phyloP scores from a whole-genome alignment of 30 jellyfish, hydroid and myxozoan genomes.

The Pelagia noctiluca region DNA sequence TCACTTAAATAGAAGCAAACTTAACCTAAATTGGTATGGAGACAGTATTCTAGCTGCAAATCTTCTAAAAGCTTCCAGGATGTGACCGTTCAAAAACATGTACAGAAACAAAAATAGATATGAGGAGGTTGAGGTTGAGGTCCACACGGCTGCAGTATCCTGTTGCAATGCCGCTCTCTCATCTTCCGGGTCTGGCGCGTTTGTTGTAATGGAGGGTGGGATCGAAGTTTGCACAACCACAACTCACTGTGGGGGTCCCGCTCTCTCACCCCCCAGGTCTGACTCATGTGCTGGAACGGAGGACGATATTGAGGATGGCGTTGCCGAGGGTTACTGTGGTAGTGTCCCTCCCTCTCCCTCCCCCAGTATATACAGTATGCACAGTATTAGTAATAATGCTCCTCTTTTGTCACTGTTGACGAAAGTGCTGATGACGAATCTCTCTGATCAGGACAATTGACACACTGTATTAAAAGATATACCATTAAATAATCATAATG shows the following conservation, averaged over 20 bases:
- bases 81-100: background rate
- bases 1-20: background rate
- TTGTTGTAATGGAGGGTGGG: background rate
- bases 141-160: background rate
- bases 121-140: background rate
- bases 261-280: background rate
- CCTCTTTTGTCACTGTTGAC: background rate
- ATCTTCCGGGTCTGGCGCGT: background rate
- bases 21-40: background rate
- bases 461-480: background rate
- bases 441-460: background rate
- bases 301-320: background rate
- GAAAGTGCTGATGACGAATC: slow-evolving; percentile 8
- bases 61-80: background rate
- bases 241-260: background rate
- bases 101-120: background rate
- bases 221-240: background rate
- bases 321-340: background rate
- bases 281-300: background rate
- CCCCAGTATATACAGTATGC: background rate
- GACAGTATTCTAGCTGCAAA: background rate
- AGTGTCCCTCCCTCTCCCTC: background rate
- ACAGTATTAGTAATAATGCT: too few species aligned
- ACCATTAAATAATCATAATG: slow-evolving; percentile 4
- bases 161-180: background rate